These are phyloP conservation scores for Brassicogethes aeneus DNA, from an alignment of 2,888 invertebrate species.

Conservation along the genomic window DNA sequence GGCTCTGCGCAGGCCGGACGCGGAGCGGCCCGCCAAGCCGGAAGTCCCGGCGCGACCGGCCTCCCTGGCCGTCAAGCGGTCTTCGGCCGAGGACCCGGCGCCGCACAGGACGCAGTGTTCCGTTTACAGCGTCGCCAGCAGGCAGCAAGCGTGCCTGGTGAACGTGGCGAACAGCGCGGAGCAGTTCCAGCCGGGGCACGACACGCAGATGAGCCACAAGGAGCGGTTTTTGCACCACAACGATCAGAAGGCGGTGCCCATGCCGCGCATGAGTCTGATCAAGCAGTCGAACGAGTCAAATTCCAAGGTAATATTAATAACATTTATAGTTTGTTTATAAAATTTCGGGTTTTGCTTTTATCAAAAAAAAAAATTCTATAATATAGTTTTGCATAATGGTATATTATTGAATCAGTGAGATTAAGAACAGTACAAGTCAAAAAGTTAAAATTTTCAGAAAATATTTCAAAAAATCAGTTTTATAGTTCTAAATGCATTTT, in stretches of 20 bases:
- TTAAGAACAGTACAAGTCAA: no score
- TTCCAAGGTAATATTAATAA: slow-evolving; percentile 21
- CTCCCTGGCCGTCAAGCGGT: slow-evolving; percentile 43
- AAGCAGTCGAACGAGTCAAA: slow-evolving; percentile 27
- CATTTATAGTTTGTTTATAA: slow-evolving; percentile 1
- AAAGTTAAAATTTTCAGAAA: no score
- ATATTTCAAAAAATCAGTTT: no score
- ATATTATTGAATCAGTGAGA: no score
- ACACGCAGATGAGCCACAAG: slow-evolving; percentile 38
- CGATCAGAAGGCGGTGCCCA: slow-evolving; percentile 8
- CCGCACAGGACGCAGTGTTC: slow-evolving; percentile 56
- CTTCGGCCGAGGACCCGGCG: slow-evolving; percentile 33
- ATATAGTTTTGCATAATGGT: no score
- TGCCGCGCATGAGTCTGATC: slow-evolving; percentile 21
- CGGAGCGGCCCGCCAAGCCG: slow-evolving; percentile 54
- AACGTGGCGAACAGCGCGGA: slow-evolving; percentile 30
- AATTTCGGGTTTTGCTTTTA: no score
- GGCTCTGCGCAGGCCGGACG: slow-evolving; percentile 40
- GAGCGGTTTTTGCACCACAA: slow-evolving; percentile 36
- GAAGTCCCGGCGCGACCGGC: slow-evolving; percentile 74
- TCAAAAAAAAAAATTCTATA: no score
- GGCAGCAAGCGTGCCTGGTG: slow-evolving; percentile 57
- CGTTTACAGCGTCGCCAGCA: slow-evolving; percentile 59
- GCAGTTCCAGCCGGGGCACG: slow-evolving; percentile 33
- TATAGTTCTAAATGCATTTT: no score